Evolutionary conservation across 1,140 invertebrate species (phyloP).

Genomic region (Anastatus disparis): DNA sequence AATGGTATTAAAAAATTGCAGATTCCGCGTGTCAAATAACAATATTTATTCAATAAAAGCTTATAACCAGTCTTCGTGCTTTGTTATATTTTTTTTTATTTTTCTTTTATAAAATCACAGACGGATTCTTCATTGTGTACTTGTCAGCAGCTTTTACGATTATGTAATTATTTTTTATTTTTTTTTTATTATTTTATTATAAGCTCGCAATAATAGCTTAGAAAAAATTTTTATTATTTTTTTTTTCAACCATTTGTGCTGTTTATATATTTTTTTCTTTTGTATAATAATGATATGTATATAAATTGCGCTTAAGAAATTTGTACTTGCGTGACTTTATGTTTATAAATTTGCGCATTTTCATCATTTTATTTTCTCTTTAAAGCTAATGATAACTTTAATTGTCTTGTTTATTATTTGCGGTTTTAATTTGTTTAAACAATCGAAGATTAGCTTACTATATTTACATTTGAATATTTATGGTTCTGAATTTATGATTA

Average conservation of each 20-base stretch:
- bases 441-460: background rate
- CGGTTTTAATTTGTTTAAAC: too few relatives aligned
- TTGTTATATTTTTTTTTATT: too few relatives aligned
- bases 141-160: background rate
- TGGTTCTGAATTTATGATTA: too few relatives aligned
- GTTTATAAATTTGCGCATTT: background rate
- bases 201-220: constrained; percentile 23
- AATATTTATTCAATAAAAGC: constrained; percentile 20
- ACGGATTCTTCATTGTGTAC: constrained; percentile 24
- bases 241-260: background rate
- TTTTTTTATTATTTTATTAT: constrained; percentile 14
- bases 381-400: background rate
- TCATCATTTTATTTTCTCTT: background rate
- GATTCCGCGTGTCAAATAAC: background rate
- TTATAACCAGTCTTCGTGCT: constrained; percentile 33
- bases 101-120: constrained; percentile 34
- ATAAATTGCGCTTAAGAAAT: constrained; percentile 14
- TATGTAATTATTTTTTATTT: too few relatives aligned
- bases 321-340: constrained; percentile 23
- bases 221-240: constrained; percentile 10
- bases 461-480: background rate
- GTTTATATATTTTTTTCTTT: constrained; percentile 2
- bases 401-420: too few relatives aligned
- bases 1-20: constrained; percentile 5
- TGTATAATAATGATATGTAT: constrained; percentile 6